phyloP scores from a whole-genome alignment of 2,888 invertebrate species.

The Ornithoptera alexandrae region DNA sequence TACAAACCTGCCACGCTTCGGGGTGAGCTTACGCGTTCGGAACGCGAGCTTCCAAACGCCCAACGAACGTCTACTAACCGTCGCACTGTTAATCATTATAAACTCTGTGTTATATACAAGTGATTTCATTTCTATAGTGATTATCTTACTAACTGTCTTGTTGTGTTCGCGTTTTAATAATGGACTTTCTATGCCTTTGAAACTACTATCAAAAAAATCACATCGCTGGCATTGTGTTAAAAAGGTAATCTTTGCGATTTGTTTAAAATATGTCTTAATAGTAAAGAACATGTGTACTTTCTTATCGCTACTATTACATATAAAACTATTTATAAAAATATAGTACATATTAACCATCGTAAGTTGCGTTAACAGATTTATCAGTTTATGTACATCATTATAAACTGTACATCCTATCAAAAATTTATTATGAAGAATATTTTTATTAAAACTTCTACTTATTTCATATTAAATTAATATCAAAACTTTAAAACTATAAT shows the following conservation, averaged over 20 bases:
- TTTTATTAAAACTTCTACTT: too few species aligned
- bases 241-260: conserved; percentile 23
- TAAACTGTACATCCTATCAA: too few species aligned
- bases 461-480: too few species aligned
- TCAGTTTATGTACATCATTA: too few species aligned
- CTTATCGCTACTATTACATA: neutral
- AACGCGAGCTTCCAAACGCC: conserved; percentile 32
- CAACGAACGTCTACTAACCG: conserved; percentile 29
- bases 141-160: neutral
- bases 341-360: neutral
- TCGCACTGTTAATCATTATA: conserved; percentile 50
- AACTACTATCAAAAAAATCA: conserved; percentile 13
- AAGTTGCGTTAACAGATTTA: too few species aligned
- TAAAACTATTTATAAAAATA: neutral
- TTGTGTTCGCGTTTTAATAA: conserved; percentile 18
- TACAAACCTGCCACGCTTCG: conserved; percentile 67
- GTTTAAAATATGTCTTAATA: conserved; percentile 9
- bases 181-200: conserved; percentile 20
- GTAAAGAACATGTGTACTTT: neutral
- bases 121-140: conserved; percentile 17
- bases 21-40: conserved; percentile 63
- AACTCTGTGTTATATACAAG: conserved; percentile 33
- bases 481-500: too few species aligned
- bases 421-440: too few species aligned
- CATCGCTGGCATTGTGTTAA: conserved; percentile 26